phyloP scores from a whole-genome alignment of 2,797 vertebrate species.

The Poeciliopsis presidionis region DNA sequence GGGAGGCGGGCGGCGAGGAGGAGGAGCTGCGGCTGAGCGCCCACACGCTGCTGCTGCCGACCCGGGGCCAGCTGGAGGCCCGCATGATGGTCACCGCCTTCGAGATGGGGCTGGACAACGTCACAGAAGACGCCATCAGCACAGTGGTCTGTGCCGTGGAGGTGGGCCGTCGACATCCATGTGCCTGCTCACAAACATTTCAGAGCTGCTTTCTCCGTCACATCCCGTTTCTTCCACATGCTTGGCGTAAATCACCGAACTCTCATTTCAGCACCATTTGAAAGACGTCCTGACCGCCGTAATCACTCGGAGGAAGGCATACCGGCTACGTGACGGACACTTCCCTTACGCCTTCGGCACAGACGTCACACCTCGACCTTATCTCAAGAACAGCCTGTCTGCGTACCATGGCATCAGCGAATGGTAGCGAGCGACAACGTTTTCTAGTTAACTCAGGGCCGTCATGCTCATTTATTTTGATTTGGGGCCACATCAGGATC shows the following conservation, averaged over 20 bases:
- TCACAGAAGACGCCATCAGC: conserved; percentile 91
- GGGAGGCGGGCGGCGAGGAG: conserved; percentile 89
- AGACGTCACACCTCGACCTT: conserved; percentile 91
- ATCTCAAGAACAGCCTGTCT: conserved; percentile 93
- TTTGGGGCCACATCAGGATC: no score
- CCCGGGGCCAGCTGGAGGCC: conserved; percentile 92
- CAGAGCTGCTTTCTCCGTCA: not conserved
- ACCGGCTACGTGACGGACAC: conserved; percentile 89
- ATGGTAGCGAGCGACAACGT: conserved; percentile 74
- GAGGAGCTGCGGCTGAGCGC: conserved; percentile 95
- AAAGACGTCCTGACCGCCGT: conserved; percentile 94
- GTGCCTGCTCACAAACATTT: not conserved
- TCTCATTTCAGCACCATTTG: conserved; percentile 87
- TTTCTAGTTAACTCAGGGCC: not conserved
- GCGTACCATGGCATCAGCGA: conserved; percentile 91
- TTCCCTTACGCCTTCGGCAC: conserved; percentile 97
- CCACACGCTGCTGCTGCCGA: conserved; percentile 94
- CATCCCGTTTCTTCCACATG: not conserved
- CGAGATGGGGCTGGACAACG: conserved; percentile 93
- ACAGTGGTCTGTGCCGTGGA: conserved; percentile 89
- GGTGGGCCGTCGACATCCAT: conserved; percentile 75
- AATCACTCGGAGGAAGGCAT: conserved; percentile 92
- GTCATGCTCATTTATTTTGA: no score
- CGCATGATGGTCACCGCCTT: conserved; percentile 98
- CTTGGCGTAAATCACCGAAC: not conserved